A percentile compares a stretch with the other conserved stretches of the same genome.
Evolutionary conservation across 2,888 invertebrate species (phyloP).

Genomic region (Trypoxylon attenuatum): DNA sequence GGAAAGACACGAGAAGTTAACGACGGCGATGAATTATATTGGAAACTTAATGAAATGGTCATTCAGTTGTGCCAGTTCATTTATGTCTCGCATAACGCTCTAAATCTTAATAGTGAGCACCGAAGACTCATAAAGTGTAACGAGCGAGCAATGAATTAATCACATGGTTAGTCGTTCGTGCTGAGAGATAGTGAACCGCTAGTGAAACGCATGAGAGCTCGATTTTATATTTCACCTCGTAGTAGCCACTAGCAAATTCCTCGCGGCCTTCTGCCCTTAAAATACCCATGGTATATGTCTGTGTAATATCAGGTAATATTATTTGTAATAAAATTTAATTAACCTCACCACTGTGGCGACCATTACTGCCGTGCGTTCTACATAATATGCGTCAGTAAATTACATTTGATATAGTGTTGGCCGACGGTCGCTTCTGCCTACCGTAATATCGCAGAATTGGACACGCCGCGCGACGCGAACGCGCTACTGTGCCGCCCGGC

Average conservation of each 20-base stretch:
- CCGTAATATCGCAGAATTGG: constrained; percentile 38
- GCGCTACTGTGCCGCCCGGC: neutral
- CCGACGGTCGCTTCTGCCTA: constrained; percentile 20
- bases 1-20: neutral
- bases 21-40: no score
- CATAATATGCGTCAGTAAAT: constrained; percentile 47
- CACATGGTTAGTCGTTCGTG: constrained; percentile 26
- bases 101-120: constrained; percentile 27
- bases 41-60: neutral
- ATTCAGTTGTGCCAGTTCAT: neutral
- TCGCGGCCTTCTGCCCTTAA: neutral
- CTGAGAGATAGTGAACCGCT: constrained; percentile 16
- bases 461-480: constrained; percentile 1
- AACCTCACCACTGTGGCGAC: constrained; percentile 40
- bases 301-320: constrained; percentile 51
- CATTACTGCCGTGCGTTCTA: constrained; percentile 45
- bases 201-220: constrained; percentile 16
- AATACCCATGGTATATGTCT: constrained; percentile 19
- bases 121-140: constrained; percentile 31
- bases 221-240: constrained; percentile 40
- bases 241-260: neutral
- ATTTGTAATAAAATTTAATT: constrained; percentile 62
- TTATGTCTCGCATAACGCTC: constrained; percentile 22
- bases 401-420: constrained; percentile 36
- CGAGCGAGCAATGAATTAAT: constrained; percentile 39